phyloP scores from a whole-genome alignment of 92 coral and sea anemone species.

The Desmophyllum pertusum region DNA sequence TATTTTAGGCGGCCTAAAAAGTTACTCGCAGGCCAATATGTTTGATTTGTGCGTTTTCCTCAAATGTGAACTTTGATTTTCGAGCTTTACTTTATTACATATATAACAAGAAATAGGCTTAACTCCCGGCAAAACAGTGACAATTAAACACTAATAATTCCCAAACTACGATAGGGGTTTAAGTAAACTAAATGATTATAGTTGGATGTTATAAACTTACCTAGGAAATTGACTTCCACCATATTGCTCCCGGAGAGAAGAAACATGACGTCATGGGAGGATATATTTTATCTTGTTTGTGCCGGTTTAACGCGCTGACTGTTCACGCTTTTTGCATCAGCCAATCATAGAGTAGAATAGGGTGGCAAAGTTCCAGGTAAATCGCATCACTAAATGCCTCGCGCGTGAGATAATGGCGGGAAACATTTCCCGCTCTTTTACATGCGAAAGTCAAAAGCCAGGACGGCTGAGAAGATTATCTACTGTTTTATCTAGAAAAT shows the following conservation, averaged over 20 bases:
- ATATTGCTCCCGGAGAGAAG: slow-evolving; percentile 31
- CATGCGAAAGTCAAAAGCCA: neutral
- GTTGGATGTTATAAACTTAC: slow-evolving; percentile 39
- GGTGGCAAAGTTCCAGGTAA: slow-evolving; percentile 35
- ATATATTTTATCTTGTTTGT: slow-evolving; percentile 43
- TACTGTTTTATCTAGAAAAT: neutral
- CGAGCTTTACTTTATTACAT: neutral
- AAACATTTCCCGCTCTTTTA: slow-evolving; percentile 41
- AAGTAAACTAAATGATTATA: neutral
- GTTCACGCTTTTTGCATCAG: slow-evolving; percentile 44
- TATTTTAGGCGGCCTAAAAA: neutral
- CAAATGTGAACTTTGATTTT: neutral
- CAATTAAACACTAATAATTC: neutral
- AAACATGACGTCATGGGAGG: slow-evolving; percentile 71
- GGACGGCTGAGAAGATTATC: slow-evolving; percentile 4
- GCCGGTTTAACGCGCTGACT: slow-evolving; percentile 14
- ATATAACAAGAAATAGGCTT: neutral
- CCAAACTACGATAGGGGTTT: neutral
- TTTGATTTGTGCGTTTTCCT: neutral
- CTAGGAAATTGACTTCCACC: slow-evolving; percentile 40
- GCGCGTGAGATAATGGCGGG: slow-evolving; percentile 42
- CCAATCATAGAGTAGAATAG: slow-evolving; percentile 52
- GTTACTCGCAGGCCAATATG: neutral
- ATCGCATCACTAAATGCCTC: slow-evolving; percentile 50
- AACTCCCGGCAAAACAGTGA: neutral